These are phyloP conservation scores for Otus sunia DNA, from an alignment of 2,113 vertebrate species.

Conservation along the genomic window DNA sequence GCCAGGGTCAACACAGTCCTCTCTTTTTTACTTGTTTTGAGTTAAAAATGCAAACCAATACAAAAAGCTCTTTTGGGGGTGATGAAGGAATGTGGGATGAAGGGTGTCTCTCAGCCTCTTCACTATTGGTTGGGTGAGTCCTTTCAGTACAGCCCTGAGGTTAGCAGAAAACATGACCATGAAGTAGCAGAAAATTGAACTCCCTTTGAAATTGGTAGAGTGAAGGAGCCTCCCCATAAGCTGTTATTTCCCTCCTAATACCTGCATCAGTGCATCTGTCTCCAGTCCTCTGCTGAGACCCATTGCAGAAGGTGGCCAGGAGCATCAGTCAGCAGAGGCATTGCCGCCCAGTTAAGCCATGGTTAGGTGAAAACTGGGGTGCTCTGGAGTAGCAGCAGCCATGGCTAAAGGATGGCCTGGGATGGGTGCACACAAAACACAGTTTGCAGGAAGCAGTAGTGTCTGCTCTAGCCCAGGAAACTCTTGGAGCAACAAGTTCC, in stretches of 20 bases:
- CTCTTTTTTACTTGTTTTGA: background rate
- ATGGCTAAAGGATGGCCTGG: background rate
- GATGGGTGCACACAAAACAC: fast-evolving
- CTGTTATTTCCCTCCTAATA: background rate
- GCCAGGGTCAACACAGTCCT: background rate
- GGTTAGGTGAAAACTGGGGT: background rate
- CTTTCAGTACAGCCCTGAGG: background rate
- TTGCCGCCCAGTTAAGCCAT: background rate
- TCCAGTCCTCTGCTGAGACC: background rate
- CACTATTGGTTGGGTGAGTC: background rate
- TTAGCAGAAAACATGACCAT: background rate
- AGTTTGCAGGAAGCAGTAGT: background rate
- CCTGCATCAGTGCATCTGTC: background rate
- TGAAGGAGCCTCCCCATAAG: background rate
- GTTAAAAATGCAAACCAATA: background rate
- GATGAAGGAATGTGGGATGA: background rate
- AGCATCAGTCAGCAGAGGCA: fast-evolving
- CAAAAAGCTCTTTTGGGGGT: background rate
- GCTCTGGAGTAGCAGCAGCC: background rate
- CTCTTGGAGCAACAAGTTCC: background rate
- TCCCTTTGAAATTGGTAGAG: background rate
- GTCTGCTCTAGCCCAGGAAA: background rate
- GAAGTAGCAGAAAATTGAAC: background rate
- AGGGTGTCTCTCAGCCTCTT: background rate
- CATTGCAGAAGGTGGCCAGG: background rate